These are phyloP conservation scores for Pampusana beccarii DNA, from an alignment of 2,113 vertebrate species.

Conservation along the genomic window DNA sequence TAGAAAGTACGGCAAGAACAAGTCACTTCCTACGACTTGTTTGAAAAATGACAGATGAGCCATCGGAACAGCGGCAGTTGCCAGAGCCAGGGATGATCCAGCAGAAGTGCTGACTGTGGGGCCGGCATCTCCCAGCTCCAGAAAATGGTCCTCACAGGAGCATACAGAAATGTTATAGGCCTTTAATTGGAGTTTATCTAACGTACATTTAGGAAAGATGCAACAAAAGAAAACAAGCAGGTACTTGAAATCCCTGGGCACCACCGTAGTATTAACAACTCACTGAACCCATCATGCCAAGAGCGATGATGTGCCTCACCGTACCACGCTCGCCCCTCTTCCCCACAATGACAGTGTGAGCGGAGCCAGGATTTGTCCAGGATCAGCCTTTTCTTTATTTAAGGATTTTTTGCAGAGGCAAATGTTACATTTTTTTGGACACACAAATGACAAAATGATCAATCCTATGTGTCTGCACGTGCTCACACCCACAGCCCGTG, in stretches of 20 bases:
- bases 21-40: not conserved
- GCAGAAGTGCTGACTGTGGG: not conserved
- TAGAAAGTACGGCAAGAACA: not conserved
- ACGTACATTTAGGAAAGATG: not conserved
- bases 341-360: not conserved
- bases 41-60: not conserved
- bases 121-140: not conserved
- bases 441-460: not conserved
- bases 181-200: not conserved
- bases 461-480: not conserved
- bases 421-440: not conserved
- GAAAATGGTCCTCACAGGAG: not conserved
- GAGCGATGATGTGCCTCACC: not conserved
- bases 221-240: not conserved
- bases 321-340: fast-evolving
- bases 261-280: not conserved
- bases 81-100: not conserved
- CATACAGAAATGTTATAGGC: not conserved
- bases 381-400: conserved; percentile 58
- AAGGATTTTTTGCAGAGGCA: conserved; percentile 7
- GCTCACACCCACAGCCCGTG: not conserved
- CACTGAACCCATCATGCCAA: fast-evolving
- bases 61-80: not conserved
- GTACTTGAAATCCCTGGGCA: not conserved
- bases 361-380: not conserved